Conservation (phyloP, 1,140 invertebrate genomes). For the Lucilia sericata region DNA sequence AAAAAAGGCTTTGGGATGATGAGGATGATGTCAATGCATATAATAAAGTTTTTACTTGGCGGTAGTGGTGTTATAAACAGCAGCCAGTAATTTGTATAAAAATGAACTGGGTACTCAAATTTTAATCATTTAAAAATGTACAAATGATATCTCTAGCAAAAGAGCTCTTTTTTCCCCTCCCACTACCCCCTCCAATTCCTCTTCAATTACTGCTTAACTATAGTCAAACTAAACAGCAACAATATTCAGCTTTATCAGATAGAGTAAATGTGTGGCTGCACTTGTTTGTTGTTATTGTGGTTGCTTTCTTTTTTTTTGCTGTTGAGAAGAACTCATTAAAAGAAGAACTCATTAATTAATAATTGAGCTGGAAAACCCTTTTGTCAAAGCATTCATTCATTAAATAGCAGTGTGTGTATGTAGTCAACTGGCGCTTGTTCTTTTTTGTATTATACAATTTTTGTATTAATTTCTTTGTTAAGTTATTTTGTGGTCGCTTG, state of each 20-base stretch:
- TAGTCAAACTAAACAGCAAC: background rate
- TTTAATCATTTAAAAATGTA: too few species aligned
- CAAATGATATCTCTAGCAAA: too few species aligned
- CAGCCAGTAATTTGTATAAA: too few species aligned
- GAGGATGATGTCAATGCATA: too few species aligned
- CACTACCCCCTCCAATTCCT: background rate
- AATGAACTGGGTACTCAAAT: too few species aligned
- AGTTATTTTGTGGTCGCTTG: too few species aligned
- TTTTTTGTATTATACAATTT: background rate
- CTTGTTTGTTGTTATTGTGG: conserved; percentile 9
- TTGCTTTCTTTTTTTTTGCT: background rate
- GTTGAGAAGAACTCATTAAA: conserved; percentile 44
- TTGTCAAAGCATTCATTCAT: background rate
- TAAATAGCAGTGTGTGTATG: background rate
- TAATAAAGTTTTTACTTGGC: too few species aligned
- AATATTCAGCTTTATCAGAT: too few species aligned
- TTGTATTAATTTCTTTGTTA: background rate
- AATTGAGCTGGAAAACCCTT: conserved; percentile 42
- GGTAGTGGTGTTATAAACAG: too few species aligned
- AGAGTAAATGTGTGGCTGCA: background rate
- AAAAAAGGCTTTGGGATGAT: too few species aligned
- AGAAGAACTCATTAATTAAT: conserved; percentile 49
- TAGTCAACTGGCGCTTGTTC: conserved; percentile 12
- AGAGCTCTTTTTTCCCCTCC: background rate
- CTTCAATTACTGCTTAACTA: background rate